These are phyloP conservation scores for Phyllopteryx taeniolatus DNA, from an alignment of 2,113 vertebrate genomes.

Conservation along the genomic window DNA sequence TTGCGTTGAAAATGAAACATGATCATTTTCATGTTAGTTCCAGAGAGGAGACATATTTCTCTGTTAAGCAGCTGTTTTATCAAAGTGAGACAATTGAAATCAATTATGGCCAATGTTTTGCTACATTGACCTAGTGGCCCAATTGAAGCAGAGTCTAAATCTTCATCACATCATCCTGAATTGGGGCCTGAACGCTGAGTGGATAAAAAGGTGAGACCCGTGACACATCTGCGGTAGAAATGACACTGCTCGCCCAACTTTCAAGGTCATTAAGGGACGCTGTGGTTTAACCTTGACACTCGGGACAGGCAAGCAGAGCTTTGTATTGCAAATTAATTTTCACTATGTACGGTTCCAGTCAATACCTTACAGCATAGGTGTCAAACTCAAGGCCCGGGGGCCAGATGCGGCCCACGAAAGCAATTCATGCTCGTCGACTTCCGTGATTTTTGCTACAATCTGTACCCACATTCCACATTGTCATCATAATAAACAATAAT, in stretches of 20 bases:
- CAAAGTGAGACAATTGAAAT: neutral
- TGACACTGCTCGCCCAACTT: conserved; percentile 9
- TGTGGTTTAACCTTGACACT: conserved; percentile 8
- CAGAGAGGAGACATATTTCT: neutral
- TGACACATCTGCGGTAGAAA: conserved; percentile 7
- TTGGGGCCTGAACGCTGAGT: neutral
- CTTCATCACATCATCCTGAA: conserved; percentile 14
- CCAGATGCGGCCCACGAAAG: too few relatives aligned
- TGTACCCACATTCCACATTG: too few relatives aligned
- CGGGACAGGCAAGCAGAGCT: neutral
- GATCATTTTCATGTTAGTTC: neutral
- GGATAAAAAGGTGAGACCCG: conserved; percentile 20
- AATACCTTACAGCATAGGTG: too few relatives aligned
- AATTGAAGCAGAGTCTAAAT: conserved; percentile 5
- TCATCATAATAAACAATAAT: too few relatives aligned
- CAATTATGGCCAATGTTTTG: neutral
- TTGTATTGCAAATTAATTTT: conserved; percentile 10
- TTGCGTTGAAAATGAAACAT: neutral
- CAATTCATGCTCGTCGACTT: too few relatives aligned
- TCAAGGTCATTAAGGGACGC: conserved; percentile 7
- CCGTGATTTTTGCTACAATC: too few relatives aligned
- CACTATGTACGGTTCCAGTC: neutral
- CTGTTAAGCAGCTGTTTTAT: neutral
- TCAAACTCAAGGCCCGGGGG: too few relatives aligned
- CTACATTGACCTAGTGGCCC: conserved; percentile 13